phyloP scores from a whole-genome alignment of 2,888 invertebrate genomes.

The Rapana venosa region DNA sequence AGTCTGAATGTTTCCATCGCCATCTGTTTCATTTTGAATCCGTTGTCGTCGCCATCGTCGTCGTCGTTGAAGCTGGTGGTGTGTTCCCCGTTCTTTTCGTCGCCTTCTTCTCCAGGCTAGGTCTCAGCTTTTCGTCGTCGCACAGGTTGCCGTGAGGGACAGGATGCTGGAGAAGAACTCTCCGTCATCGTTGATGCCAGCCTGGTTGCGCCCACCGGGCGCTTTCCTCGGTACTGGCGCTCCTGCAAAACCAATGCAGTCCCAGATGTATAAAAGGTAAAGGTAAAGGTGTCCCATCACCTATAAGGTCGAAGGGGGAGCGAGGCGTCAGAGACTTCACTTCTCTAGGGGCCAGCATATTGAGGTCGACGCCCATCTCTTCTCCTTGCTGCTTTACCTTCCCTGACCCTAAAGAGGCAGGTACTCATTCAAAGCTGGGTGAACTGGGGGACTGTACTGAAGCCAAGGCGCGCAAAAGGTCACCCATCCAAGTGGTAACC shows the following conservation, averaged over 20 bases:
- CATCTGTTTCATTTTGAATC: slow-evolving; percentile 24
- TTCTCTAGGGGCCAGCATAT: too few species aligned
- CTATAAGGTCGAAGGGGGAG: too few species aligned
- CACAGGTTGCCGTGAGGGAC: background rate
- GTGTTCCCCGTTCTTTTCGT: slow-evolving; percentile 16
- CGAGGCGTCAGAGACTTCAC: too few species aligned
- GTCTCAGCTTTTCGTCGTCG: slow-evolving; percentile 22
- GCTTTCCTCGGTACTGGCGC: slow-evolving; percentile 8
- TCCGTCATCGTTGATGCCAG: slow-evolving; percentile 12
- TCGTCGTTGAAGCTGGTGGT: slow-evolving; percentile 11
- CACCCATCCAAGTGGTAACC: too few species aligned
- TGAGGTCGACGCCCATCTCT: too few species aligned
- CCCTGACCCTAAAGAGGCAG: too few species aligned
- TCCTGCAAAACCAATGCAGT: background rate
- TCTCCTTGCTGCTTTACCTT: too few species aligned
- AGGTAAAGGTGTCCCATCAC: too few species aligned
- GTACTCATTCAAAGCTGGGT: too few species aligned
- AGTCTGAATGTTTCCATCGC: slow-evolving; percentile 27
- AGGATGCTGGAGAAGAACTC: slow-evolving; percentile 19
- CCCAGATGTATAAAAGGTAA: too few species aligned
- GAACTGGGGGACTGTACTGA: too few species aligned
- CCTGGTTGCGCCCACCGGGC: background rate
- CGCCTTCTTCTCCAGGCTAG: slow-evolving; percentile 21
- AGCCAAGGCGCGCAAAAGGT: too few species aligned
- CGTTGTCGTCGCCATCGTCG: slow-evolving; percentile 20